phyloP scores from a whole-genome alignment of 1,140 invertebrate genomes.

The Cydia splendana region DNA sequence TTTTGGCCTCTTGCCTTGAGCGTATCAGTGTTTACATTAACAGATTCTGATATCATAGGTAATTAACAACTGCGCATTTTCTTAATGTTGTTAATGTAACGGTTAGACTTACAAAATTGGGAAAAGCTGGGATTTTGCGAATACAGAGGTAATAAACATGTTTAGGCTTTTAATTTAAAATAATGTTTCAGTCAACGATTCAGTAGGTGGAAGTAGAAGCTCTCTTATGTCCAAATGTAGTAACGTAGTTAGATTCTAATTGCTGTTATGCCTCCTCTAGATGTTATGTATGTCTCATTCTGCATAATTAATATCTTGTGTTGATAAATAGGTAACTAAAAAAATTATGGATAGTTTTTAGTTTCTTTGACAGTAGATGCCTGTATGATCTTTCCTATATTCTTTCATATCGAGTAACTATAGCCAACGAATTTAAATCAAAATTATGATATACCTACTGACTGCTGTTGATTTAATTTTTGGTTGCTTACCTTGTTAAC shows the following conservation, averaged over 20 bases:
- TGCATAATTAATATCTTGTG: no score
- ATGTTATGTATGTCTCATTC: no score
- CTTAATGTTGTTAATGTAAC: neutral
- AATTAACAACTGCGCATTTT: conserved; percentile 16
- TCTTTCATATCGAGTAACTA: no score
- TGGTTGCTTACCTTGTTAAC: no score
- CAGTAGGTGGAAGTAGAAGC: neutral
- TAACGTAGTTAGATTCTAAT: neutral
- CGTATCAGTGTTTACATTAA: conserved; percentile 31
- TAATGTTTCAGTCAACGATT: neutral
- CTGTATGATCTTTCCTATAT: no score
- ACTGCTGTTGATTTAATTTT: no score
- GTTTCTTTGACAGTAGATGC: no score
- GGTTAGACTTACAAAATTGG: neutral
- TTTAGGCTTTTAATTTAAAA: conserved; percentile 1
- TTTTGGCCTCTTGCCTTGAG: neutral
- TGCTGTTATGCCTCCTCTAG: no score
- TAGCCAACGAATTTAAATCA: no score
- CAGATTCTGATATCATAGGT: neutral
- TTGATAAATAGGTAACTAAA: no score
- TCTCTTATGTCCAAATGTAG: neutral
- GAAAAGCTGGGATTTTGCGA: neutral
- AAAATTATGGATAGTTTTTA: no score
- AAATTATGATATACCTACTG: no score
- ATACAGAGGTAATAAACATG: neutral